Evolutionary conservation across 1,140 invertebrate genomes (phyloP).

Genomic region (Drosophila nannoptera): DNA sequence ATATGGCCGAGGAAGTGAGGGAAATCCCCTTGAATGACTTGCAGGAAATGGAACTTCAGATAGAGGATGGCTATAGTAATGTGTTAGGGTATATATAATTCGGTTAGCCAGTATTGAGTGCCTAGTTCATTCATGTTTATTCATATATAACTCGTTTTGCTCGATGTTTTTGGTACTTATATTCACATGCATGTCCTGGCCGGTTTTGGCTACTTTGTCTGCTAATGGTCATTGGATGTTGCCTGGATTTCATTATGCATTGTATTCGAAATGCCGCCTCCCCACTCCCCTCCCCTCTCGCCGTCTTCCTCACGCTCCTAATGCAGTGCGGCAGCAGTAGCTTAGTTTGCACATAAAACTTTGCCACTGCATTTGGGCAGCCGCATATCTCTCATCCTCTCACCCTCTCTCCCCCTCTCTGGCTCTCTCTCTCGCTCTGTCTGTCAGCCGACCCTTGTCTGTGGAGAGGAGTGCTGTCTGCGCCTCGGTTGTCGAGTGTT

Average conservation of each 20-base stretch:
- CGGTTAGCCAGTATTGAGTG: not conserved
- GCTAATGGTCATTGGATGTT: conserved; percentile 73
- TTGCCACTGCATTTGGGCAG: conserved; percentile 57
- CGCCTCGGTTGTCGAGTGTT: conserved; percentile 40
- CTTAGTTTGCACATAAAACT: conserved; percentile 64
- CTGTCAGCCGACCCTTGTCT: conserved; percentile 20
- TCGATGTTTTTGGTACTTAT: conserved; percentile 28
- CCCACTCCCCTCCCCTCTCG: not conserved
- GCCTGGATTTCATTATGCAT: conserved; percentile 65
- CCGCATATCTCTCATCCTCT: not conserved
- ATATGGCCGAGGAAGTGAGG: not conserved
- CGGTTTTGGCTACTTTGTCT: conserved; percentile 53
- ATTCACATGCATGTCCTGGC: conserved; percentile 40
- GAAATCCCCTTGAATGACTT: too few species aligned
- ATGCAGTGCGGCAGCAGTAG: conserved; percentile 52
- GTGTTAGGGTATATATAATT: too few species aligned
- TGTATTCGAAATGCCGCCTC: conserved; percentile 22
- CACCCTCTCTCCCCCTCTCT: not conserved
- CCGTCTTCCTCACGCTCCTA: conserved; percentile 29
- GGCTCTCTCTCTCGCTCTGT: conserved; percentile 21
- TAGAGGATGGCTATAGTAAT: too few species aligned
- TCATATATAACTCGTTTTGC: conserved; percentile 66
- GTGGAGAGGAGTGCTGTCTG: conserved; percentile 12
- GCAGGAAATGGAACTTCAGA: too few species aligned
- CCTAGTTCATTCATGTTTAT: conserved; percentile 57